phyloP scores from a whole-genome alignment of 2,113 vertebrate species.

The Shinisaurus crocodilurus region DNA sequence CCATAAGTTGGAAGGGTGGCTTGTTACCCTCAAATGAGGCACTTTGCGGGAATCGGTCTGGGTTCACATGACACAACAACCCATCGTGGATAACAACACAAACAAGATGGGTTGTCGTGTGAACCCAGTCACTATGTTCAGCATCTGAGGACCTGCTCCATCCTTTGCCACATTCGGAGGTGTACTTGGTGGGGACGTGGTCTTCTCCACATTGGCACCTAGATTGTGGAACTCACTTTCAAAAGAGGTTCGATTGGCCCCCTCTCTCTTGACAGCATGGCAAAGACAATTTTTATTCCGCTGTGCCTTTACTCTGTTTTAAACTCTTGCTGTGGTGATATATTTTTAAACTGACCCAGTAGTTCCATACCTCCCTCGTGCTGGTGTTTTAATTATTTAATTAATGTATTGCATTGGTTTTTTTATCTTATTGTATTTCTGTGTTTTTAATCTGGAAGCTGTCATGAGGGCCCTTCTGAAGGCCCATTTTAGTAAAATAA shows the following conservation, averaged over 20 bases:
- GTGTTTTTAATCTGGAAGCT: background rate
- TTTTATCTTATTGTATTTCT: background rate
- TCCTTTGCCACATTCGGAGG: background rate
- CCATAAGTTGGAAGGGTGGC: too few species aligned
- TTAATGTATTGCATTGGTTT: background rate
- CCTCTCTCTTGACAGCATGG: background rate
- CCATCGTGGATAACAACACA: too few species aligned
- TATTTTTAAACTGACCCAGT: background rate
- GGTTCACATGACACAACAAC: too few species aligned
- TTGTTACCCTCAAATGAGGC: too few species aligned
- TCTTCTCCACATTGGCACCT: background rate
- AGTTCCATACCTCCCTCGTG: background rate
- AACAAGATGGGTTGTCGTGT: too few species aligned
- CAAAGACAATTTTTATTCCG: background rate
- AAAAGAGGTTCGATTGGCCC: background rate
- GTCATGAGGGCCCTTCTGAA: background rate
- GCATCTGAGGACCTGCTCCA: background rate
- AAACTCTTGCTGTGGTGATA: background rate
- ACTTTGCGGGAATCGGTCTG: too few species aligned
- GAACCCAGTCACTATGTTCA: background rate
- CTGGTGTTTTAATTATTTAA: background rate
- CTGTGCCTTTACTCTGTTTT: background rate
- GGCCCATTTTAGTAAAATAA: background rate
- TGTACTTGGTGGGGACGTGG: background rate
- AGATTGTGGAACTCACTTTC: background rate